Percentiles rank a stretch among this genome's conserved stretches.
These are phyloP conservation scores for Neolamprologus hecqui DNA, from an alignment of 2,113 vertebrate species.

Conservation along the genomic window DNA sequence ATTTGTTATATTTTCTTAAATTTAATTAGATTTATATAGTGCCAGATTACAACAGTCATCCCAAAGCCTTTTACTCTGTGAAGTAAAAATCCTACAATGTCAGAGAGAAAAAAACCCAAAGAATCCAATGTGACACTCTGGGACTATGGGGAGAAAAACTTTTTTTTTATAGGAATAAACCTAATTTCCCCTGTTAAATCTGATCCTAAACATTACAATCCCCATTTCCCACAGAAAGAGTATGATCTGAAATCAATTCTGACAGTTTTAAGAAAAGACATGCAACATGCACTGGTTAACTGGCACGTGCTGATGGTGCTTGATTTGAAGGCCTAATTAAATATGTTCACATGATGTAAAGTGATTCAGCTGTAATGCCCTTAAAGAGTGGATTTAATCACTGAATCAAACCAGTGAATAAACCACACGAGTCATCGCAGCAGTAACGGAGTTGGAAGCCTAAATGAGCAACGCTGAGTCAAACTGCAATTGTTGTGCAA, in stretches of 20 bases:
- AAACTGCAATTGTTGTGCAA: constrained; percentile 21
- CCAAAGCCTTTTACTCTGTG: background rate
- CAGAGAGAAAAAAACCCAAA: background rate
- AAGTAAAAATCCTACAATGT: background rate
- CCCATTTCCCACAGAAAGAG: background rate
- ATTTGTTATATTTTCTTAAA: background rate
- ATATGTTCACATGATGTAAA: background rate
- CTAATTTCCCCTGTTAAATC: background rate
- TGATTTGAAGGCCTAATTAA: background rate
- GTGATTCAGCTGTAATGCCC: background rate
- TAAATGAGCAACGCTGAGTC: constrained; percentile 33
- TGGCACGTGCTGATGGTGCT: background rate
- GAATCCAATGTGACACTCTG: background rate
- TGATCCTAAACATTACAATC: background rate
- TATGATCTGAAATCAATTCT: background rate
- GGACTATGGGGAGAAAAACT: background rate
- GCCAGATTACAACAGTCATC: background rate
- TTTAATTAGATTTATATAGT: background rate
- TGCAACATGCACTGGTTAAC: background rate
- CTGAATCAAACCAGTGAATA: background rate
- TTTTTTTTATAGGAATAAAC: background rate
- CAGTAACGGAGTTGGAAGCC: background rate
- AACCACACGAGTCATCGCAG: constrained; percentile 29
- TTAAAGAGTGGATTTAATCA: background rate
- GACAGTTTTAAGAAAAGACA: background rate